phyloP scores from a whole-genome alignment of 1,140 invertebrate genomes.

The Anadara kagoshimensis region DNA sequence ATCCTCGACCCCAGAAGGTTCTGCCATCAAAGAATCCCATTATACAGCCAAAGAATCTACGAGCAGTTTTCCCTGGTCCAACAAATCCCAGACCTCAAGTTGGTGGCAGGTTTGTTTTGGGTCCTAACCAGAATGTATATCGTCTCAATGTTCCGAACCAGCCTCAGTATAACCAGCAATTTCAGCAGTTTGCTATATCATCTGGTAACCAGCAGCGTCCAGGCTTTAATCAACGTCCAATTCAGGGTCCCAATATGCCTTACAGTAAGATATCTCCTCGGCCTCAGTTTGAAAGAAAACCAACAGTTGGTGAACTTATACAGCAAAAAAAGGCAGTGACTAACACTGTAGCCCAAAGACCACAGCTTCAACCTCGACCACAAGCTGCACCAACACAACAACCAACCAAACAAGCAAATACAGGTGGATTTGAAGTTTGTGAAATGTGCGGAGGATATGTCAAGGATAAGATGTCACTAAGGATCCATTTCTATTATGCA shows the following conservation, averaged over 20 bases:
- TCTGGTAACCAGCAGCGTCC: too few relatives aligned
- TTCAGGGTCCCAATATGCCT: too few relatives aligned
- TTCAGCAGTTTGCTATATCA: too few relatives aligned
- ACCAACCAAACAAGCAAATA: constrained; percentile 8
- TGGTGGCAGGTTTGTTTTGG: too few relatives aligned
- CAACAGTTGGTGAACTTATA: constrained; percentile 14
- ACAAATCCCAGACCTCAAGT: too few relatives aligned
- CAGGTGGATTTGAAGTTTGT: constrained; percentile 67
- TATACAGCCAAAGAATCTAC: background rate
- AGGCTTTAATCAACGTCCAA: too few relatives aligned
- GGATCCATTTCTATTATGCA: constrained; percentile 71
- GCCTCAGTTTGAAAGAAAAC: background rate
- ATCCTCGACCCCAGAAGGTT: too few relatives aligned
- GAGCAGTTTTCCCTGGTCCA: too few relatives aligned
- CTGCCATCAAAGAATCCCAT: background rate
- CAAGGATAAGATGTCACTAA: constrained; percentile 67
- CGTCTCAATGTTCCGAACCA: too few relatives aligned
- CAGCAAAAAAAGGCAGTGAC: constrained; percentile 6
- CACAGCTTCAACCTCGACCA: constrained; percentile 23
- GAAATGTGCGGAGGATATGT: constrained; percentile 72
- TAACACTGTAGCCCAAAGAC: constrained; percentile 12
- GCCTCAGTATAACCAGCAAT: background rate
- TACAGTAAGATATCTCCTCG: too few relatives aligned
- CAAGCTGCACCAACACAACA: background rate
- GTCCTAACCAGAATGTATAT: too few relatives aligned